Base-by-base conservation (phyloP, 1,140 invertebrate genomes). In the Rhyacophila brunnea region DNA sequence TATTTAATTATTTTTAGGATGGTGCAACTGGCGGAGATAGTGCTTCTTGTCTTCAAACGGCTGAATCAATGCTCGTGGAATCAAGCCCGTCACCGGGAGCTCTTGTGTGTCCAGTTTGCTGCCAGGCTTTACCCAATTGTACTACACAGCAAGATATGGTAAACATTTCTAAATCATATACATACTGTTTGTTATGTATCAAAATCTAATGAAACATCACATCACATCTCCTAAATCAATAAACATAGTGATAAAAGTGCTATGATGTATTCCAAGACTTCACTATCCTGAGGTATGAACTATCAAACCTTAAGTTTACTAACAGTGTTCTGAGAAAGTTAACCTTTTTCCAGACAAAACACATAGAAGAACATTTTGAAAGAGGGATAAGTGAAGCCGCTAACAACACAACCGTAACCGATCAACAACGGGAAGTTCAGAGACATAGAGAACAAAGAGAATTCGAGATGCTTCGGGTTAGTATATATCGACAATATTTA, bases 361-460 rank as follows among this genome's bases (percentile, higher is more conserved):
- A 89, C 68, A 87, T 88, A 63, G 86, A 88, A 64, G 83, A 86
- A 51, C 87, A 88, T 68, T 89, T 89, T 68, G 74, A 78, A 40
- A 49, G 62, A 54, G 71, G 70, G 3, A 64, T 68, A 0, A 60
- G 64, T 10, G 67, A 71, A 5, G 32, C 43, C 9, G 13, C 38
- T 11, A 50, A 43, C 32, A 58, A 50, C 14, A 19, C 38, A 1
- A 36, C 46, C n/a, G 38, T 64, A 14, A 69, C 69, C 10, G 72
- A 72, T 51, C 73, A 80, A 15, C 89, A 92, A 59, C 82, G 85
- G 57, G 87, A 90, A 68, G 87, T 86, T 1, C 80, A 87, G 66
- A 82, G 81, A 48, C 78, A 86, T 53, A 75, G 87, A 35, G 90
- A 93, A 69, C 86, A 91, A 67, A 81, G 87, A 54, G 90, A 93